phyloP scores from a whole-genome alignment of 2,113 vertebrate species.

The Ptilonorhynchus violaceus region DNA sequence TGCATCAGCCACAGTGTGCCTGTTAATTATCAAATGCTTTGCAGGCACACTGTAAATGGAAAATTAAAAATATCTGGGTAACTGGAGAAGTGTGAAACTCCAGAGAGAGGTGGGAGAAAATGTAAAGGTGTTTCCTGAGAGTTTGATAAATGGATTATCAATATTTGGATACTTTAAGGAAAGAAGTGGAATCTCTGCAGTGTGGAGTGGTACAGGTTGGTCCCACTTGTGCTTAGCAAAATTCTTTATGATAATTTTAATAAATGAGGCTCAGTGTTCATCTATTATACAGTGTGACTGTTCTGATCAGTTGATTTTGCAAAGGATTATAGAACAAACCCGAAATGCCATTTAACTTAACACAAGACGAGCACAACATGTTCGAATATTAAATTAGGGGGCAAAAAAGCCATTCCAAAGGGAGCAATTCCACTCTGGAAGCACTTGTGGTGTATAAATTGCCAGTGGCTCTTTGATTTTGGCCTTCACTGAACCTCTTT shows the following conservation, averaged over 20 bases:
- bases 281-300: fast-evolving
- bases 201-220: fast-evolving
- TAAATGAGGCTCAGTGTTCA: neutral
- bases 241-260: neutral
- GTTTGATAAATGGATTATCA: neutral
- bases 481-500: neutral
- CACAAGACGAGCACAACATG: neutral
- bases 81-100: neutral
- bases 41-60: neutral
- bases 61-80: neutral
- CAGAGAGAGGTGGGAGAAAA: neutral
- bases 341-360: neutral
- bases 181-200: neutral
- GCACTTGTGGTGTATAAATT: neutral
- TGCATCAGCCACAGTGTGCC: neutral
- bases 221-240: neutral
- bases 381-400: neutral
- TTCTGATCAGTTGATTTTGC: neutral
- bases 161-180: neutral
- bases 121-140: neutral
- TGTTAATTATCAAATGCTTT: neutral
- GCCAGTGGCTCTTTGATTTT: neutral
- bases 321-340: neutral
- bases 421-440: neutral
- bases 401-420: fast-evolving